Evolutionary conservation across 2,888 invertebrate genomes (phyloP).

Genomic region (Caenorhabditis macrosperma): DNA sequence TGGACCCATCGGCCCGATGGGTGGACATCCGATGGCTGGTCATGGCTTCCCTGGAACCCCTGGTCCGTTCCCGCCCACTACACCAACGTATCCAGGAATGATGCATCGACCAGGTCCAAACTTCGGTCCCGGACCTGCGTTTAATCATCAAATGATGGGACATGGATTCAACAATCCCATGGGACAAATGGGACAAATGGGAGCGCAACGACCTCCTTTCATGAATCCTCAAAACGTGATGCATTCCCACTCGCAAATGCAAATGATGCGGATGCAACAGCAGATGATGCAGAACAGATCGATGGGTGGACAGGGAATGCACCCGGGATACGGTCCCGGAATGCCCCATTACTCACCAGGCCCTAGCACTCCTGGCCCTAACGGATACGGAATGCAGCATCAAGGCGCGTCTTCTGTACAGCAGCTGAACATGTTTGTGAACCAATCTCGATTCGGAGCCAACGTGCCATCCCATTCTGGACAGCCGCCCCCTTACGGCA

Average conservation of each 20-base stretch:
- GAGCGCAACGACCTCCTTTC: not conserved
- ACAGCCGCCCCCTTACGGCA: constrained; percentile 34
- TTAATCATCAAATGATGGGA: constrained; percentile 28
- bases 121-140: constrained; percentile 22
- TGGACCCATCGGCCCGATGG: constrained; percentile 37
- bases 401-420: constrained; percentile 52
- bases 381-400: constrained; percentile 13
- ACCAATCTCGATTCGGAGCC: constrained; percentile 53
- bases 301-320: constrained; percentile 20
- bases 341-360: constrained; percentile 27
- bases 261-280: constrained; percentile 23
- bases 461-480: not conserved
- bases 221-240: constrained; percentile 2
- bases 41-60: constrained; percentile 30
- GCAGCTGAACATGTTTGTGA: constrained; percentile 63
- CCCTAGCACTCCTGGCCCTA: constrained; percentile 5
- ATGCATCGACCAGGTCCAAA: constrained; percentile 23
- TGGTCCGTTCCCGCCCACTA: constrained; percentile 21
- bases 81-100: constrained; percentile 47
- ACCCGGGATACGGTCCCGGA: constrained; percentile 37
- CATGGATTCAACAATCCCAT: constrained; percentile 15
- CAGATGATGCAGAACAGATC: constrained; percentile 43
- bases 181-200: constrained; percentile 14
- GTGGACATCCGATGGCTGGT: constrained; percentile 24
- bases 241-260: constrained; percentile 23